phyloP scores from a whole-genome alignment of 1,140 invertebrate species.

The Neodiprion fabricii region DNA sequence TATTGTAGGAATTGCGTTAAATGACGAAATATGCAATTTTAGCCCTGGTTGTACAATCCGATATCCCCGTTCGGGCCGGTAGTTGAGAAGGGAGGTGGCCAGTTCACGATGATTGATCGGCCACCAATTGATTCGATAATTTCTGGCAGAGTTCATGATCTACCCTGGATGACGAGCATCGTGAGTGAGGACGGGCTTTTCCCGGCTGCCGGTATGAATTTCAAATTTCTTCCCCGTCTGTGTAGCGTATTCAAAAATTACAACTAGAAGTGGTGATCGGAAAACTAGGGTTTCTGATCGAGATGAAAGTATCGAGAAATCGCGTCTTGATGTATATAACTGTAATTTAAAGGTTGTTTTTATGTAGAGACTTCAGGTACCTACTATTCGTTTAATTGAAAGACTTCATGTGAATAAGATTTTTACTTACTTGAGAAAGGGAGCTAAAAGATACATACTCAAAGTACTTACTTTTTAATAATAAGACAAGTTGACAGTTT shows the following conservation, averaged over 20 bases:
- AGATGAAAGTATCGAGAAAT: not conserved
- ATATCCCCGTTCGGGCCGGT: constrained; percentile 65
- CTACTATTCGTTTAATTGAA: no score
- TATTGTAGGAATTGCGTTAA: not conserved
- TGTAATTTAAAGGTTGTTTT: not conserved
- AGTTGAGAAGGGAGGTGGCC: constrained; percentile 49
- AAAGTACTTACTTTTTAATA: no score
- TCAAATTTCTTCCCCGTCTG: constrained; percentile 21
- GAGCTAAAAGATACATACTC: no score
- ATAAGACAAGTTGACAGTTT: no score
- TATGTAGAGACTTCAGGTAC: no score
- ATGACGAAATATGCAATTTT: not conserved
- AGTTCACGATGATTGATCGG: constrained; percentile 60
- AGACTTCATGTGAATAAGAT: no score
- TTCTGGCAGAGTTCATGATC: constrained; percentile 61
- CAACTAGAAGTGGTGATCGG: not conserved
- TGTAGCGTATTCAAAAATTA: constrained; percentile 8
- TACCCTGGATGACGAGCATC: constrained; percentile 34
- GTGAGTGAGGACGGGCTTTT: constrained; percentile 64
- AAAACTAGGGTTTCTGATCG: not conserved
- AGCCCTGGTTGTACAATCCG: constrained; percentile 30
- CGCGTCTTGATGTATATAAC: constrained; percentile 9
- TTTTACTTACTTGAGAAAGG: no score
- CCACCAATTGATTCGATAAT: constrained; percentile 61
- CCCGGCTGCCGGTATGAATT: constrained; percentile 63